Conservation (phyloP, 2,797 vertebrate species). For the Novumbra hubbsi region DNA sequence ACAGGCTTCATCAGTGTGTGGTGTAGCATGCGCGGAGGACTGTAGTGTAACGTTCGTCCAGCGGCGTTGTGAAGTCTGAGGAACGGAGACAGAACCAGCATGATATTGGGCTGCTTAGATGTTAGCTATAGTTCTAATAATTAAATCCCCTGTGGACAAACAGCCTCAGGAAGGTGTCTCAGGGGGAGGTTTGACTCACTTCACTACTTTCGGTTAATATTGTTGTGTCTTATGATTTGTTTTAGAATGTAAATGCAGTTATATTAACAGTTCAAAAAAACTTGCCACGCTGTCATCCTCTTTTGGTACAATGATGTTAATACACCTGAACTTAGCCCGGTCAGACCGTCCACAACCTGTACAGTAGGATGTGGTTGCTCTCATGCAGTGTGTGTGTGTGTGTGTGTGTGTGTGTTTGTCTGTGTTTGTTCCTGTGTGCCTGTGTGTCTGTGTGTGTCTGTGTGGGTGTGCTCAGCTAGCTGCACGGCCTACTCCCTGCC, state of each 20-base stretch:
- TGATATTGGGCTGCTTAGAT: neutral
- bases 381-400: neutral
- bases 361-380: neutral
- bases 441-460: too few species aligned
- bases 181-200: neutral
- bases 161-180: neutral
- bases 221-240: neutral
- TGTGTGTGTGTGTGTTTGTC: too few species aligned
- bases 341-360: neutral
- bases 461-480: neutral
- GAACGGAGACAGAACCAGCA: neutral
- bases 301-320: neutral
- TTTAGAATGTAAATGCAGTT: neutral
- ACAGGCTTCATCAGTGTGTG: conserved; percentile 7
- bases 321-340: neutral
- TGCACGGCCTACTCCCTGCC: too few species aligned
- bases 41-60: neutral
- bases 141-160: neutral
- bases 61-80: neutral
- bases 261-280: neutral
- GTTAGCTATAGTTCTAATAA: neutral
- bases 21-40: neutral
- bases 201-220: neutral
- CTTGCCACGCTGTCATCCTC: neutral
- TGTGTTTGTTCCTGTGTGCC: too few species aligned